Base-by-base conservation (phyloP, 2,113 vertebrate species). In the Desmodus rotundus region DNA sequence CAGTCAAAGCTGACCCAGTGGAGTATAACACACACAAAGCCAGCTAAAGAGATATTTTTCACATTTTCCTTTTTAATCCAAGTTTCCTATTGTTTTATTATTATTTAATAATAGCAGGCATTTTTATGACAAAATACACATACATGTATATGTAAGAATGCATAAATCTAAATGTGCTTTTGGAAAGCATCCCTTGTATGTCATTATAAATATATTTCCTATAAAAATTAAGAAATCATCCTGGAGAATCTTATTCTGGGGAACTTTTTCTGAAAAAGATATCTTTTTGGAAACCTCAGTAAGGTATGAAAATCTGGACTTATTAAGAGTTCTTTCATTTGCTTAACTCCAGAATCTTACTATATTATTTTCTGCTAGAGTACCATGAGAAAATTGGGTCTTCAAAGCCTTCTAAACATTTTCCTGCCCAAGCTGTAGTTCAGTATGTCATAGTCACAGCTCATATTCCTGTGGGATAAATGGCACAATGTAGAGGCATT, bases 181-280 rank as follows among this genome's bases (percentile, higher is more conserved):
- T 81, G 15, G 5, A 87, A 89, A 76, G 4, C 0, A 6, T 50
- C 41, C 47, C 13, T 58, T 68, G 31, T 26, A 16, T 43, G 10
- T 20, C 36, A 78, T 80, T 72, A 0, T 33, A 43, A 67, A 7
- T 63, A 20, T 41, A 74, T 72, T 81, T 88, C 45, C 68, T 81
- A 68, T 41, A 67, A 56, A 52, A 77, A 70, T 72, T 52, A 84
- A 76, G 33, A 82, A 89, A 77, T 36, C 4, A 70, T 85, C 65
- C 67, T 31, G 54, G 33, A 45, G 6, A 14, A 63, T 89, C 1
- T 70, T 24, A n/a, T 41, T 36, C 73, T 0, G 6, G 5, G 5
- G 9, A 1, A 0, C 2, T 72, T 86, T 73, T 86, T 28, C 31
- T 76, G 24, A 84, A 63, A 56, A 47, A 24, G 1, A 17, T 87